Evolutionary conservation across 2,797 vertebrate genomes (phyloP), one percentile per base, ranked within the genome.

Genomic region (Ctenopoma multispine): DNA sequence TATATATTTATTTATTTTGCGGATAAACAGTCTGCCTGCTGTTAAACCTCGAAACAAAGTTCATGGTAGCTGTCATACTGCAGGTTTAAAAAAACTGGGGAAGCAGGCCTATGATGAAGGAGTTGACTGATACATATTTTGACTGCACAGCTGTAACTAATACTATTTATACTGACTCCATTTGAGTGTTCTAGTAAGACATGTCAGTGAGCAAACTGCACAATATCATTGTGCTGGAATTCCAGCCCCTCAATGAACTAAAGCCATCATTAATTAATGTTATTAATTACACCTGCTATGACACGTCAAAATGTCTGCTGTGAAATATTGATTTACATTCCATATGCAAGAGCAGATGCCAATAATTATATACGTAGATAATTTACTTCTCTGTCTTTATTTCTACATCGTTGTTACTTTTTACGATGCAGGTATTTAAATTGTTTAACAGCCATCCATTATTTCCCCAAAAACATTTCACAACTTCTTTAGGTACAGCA

Each of bases 211-310:
- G 27, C 7, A 47, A 17, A 13, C 8, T 36, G 15, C 13, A 56
- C n/a, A 23, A 21, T 24, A 56, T 8, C 15, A 21, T 9, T 12
- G 34, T 51, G 46, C 11, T 34, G 24, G 27, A 62, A 31, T 27
- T 21, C 15, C 29, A 61, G 10, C 20, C 47, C 3, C 27, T 51
- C 46, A 27, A 48, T 27, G 14, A 62, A 74, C 48, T 18, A 12
- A 44, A 64, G 29, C 29, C 56, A 60, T 77, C 62, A 68, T 71
- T 65, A 79, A 70, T 65, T 48, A 44, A 72, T 60, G 46, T 24
- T 67, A 64, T 74, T 67, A 71, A 74, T 77, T 54, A 74, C 34
- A 61, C 34, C 54, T 47, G 7, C 36, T 56, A n/a, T 41, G 50
- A 70, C 44, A 49, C 67, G 57, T 66, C 50, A 72, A 51, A 70